These are phyloP conservation scores for Dicentrarchus labrax DNA, from an alignment of 2,113 vertebrate genomes.

Conservation along the genomic window DNA sequence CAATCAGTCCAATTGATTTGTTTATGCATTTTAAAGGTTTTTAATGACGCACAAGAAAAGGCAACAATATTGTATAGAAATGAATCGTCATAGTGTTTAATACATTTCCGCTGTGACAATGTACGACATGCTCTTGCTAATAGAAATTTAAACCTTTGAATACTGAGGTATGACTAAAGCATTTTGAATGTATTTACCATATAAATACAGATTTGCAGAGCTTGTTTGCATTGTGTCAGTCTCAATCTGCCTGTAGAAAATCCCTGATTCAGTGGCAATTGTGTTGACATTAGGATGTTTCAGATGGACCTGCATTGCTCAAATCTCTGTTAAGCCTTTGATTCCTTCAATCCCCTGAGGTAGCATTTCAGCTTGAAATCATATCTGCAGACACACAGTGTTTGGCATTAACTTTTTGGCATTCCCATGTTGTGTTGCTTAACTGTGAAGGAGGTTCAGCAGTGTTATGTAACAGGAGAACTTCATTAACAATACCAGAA, in stretches of 20 bases:
- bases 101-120: conserved; percentile 12
- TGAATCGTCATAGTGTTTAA: neutral
- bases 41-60: neutral
- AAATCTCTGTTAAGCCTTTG: conserved; percentile 79
- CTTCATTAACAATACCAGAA: conserved; percentile 44
- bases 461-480: conserved; percentile 70
- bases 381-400: conserved; percentile 68
- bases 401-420: conserved; percentile 68
- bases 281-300: conserved; percentile 74
- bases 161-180: conserved; percentile 22
- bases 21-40: conserved; percentile 13
- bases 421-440: conserved; percentile 60
- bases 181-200: conserved; percentile 27
- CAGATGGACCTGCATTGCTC: conserved; percentile 68
- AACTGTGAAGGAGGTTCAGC: conserved; percentile 64
- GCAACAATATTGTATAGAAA: neutral
- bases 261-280: conserved; percentile 63
- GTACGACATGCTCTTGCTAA: conserved; percentile 4
- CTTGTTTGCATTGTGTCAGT: conserved; percentile 64
- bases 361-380: conserved; percentile 74
- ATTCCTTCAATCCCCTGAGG: conserved; percentile 77
- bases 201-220: conserved; percentile 49
- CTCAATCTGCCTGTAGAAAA: conserved; percentile 58
- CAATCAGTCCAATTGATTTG: neutral
- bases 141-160: conserved; percentile 32